These are phyloP conservation scores for Drosophila colorata DNA, from an alignment of 2,888 invertebrate species.

Conservation along the genomic window DNA sequence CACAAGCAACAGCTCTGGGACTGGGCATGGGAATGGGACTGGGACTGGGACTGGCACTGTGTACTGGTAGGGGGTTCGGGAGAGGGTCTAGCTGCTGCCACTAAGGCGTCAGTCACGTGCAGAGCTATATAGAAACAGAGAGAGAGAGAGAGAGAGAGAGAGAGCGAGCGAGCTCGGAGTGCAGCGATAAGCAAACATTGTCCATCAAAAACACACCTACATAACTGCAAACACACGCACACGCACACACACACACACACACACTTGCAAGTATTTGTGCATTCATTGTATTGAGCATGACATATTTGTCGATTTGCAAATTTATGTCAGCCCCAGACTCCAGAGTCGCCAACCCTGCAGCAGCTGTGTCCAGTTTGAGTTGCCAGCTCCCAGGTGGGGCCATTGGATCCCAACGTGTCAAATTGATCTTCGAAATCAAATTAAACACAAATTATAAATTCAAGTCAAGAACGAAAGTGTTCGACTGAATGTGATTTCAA, in stretches of 20 bases:
- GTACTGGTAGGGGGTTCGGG: conserved; percentile 4
- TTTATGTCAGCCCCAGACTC: conserved; percentile 56
- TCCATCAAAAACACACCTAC: conserved; percentile 78
- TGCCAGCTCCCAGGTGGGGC: neutral
- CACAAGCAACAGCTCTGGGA: conserved; percentile 24
- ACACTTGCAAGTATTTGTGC: conserved; percentile 34
- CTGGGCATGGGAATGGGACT: conserved; percentile 1
- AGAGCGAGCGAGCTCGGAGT: conserved; percentile 1
- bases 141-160: neutral
- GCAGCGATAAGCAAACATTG: conserved; percentile 77
- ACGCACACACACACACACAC: conserved; percentile 36
- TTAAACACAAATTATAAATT: conserved; percentile 60
- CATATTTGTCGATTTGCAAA: conserved; percentile 79
- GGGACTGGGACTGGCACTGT: conserved; percentile 1
- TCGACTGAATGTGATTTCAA: neutral
- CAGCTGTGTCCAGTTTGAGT: neutral
- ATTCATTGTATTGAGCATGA: conserved; percentile 63
- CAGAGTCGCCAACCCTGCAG: too few relatives aligned
- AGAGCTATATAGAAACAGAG: neutral
- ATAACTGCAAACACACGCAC: conserved; percentile 19
- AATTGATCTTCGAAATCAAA: conserved; percentile 51
- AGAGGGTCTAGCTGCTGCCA: conserved; percentile 7
- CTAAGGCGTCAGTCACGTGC: conserved; percentile 71
- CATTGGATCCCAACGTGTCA: conserved; percentile 30
- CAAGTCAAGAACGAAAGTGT: conserved; percentile 9